phyloP scores from a whole-genome alignment of 2,888 invertebrate genomes.

The Nephrocerus scutellatus region DNA sequence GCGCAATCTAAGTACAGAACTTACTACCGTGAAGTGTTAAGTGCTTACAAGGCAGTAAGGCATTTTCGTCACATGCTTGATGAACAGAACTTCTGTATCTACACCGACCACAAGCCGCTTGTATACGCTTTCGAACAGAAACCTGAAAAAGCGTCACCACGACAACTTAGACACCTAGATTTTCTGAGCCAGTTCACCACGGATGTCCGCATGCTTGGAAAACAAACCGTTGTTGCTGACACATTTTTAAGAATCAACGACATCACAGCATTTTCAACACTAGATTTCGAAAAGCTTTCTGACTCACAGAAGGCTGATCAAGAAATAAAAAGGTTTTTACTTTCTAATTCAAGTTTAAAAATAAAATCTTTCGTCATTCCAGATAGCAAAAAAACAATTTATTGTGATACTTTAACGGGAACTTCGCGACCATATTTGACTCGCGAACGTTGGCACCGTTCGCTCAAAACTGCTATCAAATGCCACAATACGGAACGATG shows the following conservation, averaged over 20 bases:
- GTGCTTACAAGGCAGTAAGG: constrained; percentile 25
- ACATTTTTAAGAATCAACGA: constrained; percentile 24
- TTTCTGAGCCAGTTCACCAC: constrained; percentile 26
- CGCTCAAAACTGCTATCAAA: constrained; percentile 8
- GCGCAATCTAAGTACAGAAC: constrained; percentile 6
- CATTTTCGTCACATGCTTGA: constrained; percentile 24
- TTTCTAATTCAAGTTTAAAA: not conserved
- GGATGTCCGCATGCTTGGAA: constrained; percentile 13
- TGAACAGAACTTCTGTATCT: constrained; percentile 17
- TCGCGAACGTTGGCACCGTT: constrained; percentile 10
- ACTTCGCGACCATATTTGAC: constrained; percentile 13
- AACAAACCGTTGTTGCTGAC: constrained; percentile 21
- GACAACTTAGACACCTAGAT: constrained; percentile 37
- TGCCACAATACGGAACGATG: constrained; percentile 11
- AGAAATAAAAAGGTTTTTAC: constrained; percentile 5
- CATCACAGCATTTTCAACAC: constrained; percentile 7
- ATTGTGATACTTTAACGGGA: constrained; percentile 11
- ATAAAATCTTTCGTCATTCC: constrained; percentile 4
- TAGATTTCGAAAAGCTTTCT: constrained; percentile 8
- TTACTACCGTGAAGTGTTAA: constrained; percentile 9
- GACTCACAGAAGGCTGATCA: constrained; percentile 10
- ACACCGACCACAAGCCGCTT: constrained; percentile 24
- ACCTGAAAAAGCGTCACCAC: constrained; percentile 32
- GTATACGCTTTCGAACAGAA: constrained; percentile 32
- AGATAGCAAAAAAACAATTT: constrained; percentile 5